These are phyloP conservation scores for Amphiprion ocellaris DNA, from an alignment of 2,113 vertebrate genomes.

Conservation along the genomic window DNA sequence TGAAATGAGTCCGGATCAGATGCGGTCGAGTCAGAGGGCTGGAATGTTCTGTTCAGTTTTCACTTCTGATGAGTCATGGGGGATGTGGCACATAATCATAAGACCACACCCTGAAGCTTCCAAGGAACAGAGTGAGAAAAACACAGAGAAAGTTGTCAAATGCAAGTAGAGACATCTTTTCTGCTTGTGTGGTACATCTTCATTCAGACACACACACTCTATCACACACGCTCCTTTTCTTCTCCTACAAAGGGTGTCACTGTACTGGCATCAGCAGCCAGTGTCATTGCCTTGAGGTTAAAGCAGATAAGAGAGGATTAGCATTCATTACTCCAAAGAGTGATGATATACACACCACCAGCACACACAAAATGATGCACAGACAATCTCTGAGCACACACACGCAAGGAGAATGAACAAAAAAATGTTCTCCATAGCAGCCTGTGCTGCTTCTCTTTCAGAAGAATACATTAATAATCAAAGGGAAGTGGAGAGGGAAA, in stretches of 20 bases:
- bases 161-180: conserved; percentile 35
- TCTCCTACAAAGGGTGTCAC: conserved; percentile 47
- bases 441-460: not conserved
- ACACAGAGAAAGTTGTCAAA: conserved; percentile 33
- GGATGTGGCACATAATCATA: conserved; percentile 48
- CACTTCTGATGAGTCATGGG: conserved; percentile 67
- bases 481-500: conserved; percentile 51
- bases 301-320: conserved; percentile 83
- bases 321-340: conserved; percentile 79
- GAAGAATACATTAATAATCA: conserved; percentile 19
- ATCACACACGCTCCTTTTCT: conserved; percentile 36
- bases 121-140: conserved; percentile 14
- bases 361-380: conserved; percentile 18
- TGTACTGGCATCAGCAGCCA: conserved; percentile 62
- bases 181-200: not conserved
- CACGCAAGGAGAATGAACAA: conserved; percentile 10
- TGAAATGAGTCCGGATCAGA: conserved; percentile 52
- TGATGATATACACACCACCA: conserved; percentile 63
- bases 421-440: not conserved
- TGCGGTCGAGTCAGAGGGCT: conserved; percentile 52
- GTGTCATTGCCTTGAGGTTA: conserved; percentile 77
- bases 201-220: conserved; percentile 14
- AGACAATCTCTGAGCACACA: conserved; percentile 14
- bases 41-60: conserved; percentile 68
- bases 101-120: conserved; percentile 59